Base-by-base conservation (phyloP, 2,113 vertebrate genomes). In the Colius striatus region DNA sequence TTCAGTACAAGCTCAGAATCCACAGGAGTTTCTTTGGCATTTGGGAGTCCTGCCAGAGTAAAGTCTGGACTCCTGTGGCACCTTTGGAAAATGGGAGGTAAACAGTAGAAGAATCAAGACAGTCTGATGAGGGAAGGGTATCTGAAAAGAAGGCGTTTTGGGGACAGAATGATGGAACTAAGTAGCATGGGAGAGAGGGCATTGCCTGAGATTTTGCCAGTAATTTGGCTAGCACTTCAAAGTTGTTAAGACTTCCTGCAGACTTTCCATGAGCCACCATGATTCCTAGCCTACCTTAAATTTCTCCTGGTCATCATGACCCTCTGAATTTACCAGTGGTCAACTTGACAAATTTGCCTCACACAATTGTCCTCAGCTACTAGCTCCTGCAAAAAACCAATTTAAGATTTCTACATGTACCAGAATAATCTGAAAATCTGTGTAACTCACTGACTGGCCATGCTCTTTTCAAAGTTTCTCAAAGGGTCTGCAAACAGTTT, bases 211-310 rank as follows among this genome's bases (percentile, higher is more conserved):
- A 79, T 87, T 87, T 84, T 65, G 81, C 45, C 82, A 77, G 60
- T 88, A 87, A 67, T 90, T 91, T 95, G 93, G 82, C 57, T 55
- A 55, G 21, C 23, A 90, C 87, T 93, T 91, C 82, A 87, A 95
- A 94, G 83, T 71, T 90, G 8, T 9, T 29, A 53, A 90, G 55
- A 79, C 72, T 91, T 95, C 77, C 75, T 84, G 78, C 22, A 67
- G 75, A 65, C 73, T 91, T 92, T 95, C 66, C 36, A 57, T 74
- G 51, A 93, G 29, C 75, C 63, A 74, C 45, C 38, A 53, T 10
- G 62, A 67, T 53, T 67, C n/a, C 48, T 61, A 38, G 16, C n/a
- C 63, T 85, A 81, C 63, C 79, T 71, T 88, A 60, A 91, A 67
- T 14, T 88, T 63, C 38, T 93, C 30, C 45, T 71, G 75, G 32